Conservation (phyloP, 2,113 vertebrate species). For the Halcyon malimbica region DNA sequence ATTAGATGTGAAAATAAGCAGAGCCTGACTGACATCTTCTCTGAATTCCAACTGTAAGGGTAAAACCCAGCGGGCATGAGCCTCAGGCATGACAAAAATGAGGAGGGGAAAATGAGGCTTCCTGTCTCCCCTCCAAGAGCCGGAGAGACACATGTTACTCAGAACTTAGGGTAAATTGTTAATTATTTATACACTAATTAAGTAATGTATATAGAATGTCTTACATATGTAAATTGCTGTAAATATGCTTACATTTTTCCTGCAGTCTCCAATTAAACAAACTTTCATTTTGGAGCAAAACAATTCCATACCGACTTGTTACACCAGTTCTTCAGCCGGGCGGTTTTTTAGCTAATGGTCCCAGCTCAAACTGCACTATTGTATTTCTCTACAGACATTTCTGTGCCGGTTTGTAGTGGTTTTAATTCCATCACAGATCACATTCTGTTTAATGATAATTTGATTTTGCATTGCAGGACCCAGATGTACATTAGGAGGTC, state of each 20-base stretch:
- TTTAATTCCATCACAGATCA: constrained; percentile 48
- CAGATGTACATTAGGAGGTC: constrained; percentile 77
- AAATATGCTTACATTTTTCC: constrained; percentile 38
- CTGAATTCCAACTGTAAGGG: constrained; percentile 43
- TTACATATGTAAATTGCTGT: constrained; percentile 40
- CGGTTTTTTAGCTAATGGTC: not conserved
- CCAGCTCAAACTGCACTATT: not conserved
- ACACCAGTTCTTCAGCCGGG: constrained; percentile 17
- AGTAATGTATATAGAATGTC: not conserved
- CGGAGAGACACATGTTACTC: not conserved
- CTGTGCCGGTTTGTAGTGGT: constrained; percentile 31
- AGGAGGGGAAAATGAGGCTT: constrained; percentile 34
- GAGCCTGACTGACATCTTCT: constrained; percentile 65
- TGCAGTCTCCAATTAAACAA: constrained; percentile 34
- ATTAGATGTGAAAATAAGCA: constrained; percentile 68
- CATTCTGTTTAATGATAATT: constrained; percentile 78
- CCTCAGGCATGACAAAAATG: constrained; percentile 62
- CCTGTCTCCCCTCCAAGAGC: constrained; percentile 30
- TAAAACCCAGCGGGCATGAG: constrained; percentile 36
- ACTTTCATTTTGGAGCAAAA: constrained; percentile 30
- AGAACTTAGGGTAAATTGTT: constrained; percentile 12
- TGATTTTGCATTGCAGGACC: constrained; percentile 77
- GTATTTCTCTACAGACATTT: constrained; percentile 29
- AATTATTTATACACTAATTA: constrained; percentile 57
- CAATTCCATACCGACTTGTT: constrained; percentile 32